These are phyloP conservation scores for Sciurus carolinensis DNA, from an alignment of 2,797 vertebrate genomes.

Conservation along the genomic window DNA sequence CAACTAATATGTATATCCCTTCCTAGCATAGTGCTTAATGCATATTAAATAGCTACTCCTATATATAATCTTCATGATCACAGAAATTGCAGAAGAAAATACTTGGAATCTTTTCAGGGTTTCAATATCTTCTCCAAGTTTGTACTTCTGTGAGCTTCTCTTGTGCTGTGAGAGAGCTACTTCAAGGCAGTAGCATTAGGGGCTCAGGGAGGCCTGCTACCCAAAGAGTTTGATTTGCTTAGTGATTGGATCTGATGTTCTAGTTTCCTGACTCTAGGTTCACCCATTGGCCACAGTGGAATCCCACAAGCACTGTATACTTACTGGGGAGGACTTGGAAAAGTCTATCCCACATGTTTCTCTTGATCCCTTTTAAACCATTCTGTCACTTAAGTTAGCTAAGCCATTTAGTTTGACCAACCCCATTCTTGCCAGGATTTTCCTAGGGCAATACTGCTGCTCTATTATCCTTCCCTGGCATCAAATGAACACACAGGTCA, in stretches of 20 bases:
- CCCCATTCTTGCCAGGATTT: neutral
- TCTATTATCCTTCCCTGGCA: neutral
- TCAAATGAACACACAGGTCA: neutral
- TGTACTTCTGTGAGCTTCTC: neutral
- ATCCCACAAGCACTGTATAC: neutral
- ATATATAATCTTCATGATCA: neutral
- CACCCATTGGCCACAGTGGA: neutral
- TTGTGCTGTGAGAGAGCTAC: neutral
- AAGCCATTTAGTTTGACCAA: neutral
- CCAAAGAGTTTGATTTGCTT: slow-evolving; percentile 16
- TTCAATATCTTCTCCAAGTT: neutral
- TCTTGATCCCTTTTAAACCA: neutral
- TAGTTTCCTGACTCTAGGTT: neutral
- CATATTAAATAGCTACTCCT: neutral
- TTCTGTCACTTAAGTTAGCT: neutral
- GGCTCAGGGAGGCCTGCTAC: neutral
- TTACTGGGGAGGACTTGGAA: neutral
- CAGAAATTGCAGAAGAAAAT: slow-evolving; percentile 38
- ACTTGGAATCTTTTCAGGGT: neutral
- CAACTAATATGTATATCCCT: neutral
- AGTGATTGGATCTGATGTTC: neutral
- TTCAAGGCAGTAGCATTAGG: neutral
- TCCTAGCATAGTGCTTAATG: neutral
- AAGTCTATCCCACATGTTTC: neutral
- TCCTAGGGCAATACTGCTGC: neutral